phyloP scores from a whole-genome alignment of 1,140 invertebrate genomes.

The Drosophila navojoa region DNA sequence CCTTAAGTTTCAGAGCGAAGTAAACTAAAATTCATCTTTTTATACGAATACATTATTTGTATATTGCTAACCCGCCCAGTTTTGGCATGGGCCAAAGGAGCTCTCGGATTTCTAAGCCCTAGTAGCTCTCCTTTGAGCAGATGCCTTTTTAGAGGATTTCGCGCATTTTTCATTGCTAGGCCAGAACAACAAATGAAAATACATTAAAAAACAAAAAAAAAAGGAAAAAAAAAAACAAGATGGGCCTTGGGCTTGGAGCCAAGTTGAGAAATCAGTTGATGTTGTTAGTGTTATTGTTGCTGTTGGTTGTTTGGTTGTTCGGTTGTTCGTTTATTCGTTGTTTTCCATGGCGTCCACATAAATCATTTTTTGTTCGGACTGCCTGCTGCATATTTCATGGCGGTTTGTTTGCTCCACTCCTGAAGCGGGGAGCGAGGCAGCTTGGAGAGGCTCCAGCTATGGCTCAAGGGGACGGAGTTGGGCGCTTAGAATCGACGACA shows the following conservation, averaged over 20 bases:
- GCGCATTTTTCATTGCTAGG: constrained; percentile 55
- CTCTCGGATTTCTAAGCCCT: constrained; percentile 11
- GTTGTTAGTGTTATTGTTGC: constrained; percentile 65
- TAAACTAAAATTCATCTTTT: too few relatives aligned
- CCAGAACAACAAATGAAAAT: constrained; percentile 36
- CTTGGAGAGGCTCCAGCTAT: constrained; percentile 5
- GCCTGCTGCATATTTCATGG: constrained; percentile 77
- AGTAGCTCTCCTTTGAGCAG: background rate
- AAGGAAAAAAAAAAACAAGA: background rate
- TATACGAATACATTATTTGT: too few relatives aligned
- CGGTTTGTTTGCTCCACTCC: constrained; percentile 47
- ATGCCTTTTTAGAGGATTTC: constrained; percentile 34
- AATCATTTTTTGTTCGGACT: constrained; percentile 72
- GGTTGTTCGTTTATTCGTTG: constrained; percentile 38
- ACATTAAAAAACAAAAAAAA: background rate
- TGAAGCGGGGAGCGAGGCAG: background rate
- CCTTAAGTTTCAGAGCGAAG: too few relatives aligned
- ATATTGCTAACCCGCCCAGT: too few relatives aligned
- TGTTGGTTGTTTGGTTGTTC: constrained; percentile 43
- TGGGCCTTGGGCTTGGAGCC: constrained; percentile 42
- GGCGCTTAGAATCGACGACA: constrained; percentile 78
- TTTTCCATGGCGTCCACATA: constrained; percentile 70
- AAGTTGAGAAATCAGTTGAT: constrained; percentile 78
- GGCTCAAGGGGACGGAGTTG: background rate
- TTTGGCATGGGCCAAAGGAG: background rate